phyloP scores from a whole-genome alignment of 2,113 vertebrate genomes.

The Corvus hawaiiensis region DNA sequence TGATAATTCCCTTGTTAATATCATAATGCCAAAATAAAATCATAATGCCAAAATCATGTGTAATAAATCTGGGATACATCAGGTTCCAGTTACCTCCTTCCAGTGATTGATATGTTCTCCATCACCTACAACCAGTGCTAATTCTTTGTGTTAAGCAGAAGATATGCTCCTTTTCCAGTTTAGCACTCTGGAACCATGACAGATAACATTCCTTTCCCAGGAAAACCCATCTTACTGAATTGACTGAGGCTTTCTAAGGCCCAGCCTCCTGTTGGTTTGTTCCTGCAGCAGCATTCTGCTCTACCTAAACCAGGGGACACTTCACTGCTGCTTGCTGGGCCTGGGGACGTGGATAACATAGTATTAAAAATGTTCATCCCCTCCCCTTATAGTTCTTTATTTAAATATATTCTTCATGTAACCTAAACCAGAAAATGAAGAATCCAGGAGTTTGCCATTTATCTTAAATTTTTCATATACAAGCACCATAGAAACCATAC shows the following conservation, averaged over 20 bases:
- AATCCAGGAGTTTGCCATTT: background rate
- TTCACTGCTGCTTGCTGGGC: background rate
- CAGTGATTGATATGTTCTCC: background rate
- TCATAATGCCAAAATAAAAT: background rate
- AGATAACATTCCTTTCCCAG: background rate
- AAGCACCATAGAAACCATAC: background rate
- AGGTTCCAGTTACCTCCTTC: background rate
- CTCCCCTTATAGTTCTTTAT: background rate
- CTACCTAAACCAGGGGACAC: background rate
- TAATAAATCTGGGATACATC: background rate
- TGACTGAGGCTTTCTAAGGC: background rate
- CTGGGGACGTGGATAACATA: background rate
- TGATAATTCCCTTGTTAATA: background rate
- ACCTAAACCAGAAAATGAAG: background rate
- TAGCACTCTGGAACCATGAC: background rate
- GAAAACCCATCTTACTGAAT: background rate
- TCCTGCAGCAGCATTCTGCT: background rate
- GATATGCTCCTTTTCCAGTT: background rate
- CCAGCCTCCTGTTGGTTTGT: accelerated
- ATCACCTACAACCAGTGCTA: background rate
- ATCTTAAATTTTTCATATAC: background rate
- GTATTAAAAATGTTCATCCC: background rate
- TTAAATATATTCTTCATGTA: background rate
- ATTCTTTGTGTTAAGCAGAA: background rate
- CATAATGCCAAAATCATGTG: background rate